A percentile compares a stretch with the other conserved stretches of the same genome.
Conservation (phyloP, 2,888 invertebrate species). For the Ceraclea dissimilis region DNA sequence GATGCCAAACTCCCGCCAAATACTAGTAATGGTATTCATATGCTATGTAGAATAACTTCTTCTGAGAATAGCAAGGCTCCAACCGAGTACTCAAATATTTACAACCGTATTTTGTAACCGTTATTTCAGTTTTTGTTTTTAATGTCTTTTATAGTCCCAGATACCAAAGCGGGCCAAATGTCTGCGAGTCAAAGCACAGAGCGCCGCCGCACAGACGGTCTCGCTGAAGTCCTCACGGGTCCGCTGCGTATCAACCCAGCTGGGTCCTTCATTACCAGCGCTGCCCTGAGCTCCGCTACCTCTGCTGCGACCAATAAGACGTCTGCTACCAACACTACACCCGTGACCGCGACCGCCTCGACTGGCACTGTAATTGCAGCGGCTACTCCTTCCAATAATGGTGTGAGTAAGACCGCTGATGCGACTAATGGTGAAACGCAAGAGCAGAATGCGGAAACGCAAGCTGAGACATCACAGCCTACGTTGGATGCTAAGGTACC, state of each 20-base stretch:
- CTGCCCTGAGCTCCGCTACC: constrained; percentile 28
- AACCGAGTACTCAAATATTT: too few relatives aligned
- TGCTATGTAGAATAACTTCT: too few relatives aligned
- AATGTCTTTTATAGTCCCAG: constrained; percentile 9
- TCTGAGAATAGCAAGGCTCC: too few relatives aligned
- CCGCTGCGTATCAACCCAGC: constrained; percentile 30
- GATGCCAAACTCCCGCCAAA: constrained; percentile 59
- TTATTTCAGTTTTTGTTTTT: too few relatives aligned
- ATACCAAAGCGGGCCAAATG: constrained; percentile 26
- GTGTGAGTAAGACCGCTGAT: constrained; percentile 1
- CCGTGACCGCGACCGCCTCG: not conserved
- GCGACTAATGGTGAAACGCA: constrained; percentile 19
- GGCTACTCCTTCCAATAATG: constrained; percentile 28
- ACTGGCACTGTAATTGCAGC: not conserved
- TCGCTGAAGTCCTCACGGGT: constrained; percentile 42
- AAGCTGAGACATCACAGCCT: constrained; percentile 32
- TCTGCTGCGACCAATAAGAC: not conserved
- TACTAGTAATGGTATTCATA: constrained; percentile 34
- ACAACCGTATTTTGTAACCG: too few relatives aligned
- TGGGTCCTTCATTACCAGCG: constrained; percentile 25
- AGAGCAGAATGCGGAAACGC: constrained; percentile 22
- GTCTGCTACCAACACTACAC: not conserved
- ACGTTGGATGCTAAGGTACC: constrained; percentile 7
- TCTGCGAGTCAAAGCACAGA: constrained; percentile 35
- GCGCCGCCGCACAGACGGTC: constrained; percentile 42